Conservation (phyloP, 2,113 vertebrate genomes). For the Peromyscus californicus region DNA sequence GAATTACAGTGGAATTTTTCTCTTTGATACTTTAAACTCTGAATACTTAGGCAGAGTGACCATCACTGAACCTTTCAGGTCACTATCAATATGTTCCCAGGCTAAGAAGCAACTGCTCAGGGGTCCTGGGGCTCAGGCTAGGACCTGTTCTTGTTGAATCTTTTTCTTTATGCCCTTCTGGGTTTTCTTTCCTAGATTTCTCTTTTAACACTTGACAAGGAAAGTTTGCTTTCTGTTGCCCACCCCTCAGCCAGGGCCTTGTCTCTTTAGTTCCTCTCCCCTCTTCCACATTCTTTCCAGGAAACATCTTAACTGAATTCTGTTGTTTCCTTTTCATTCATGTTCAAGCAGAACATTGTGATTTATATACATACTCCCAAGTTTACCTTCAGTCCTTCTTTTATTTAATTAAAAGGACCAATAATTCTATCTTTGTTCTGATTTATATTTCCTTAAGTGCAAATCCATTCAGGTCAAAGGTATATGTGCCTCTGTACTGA, state of each 20-base stretch:
- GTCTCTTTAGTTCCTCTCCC: background rate
- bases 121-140: background rate
- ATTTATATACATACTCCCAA: background rate
- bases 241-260: background rate
- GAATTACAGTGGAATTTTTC: background rate
- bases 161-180: background rate
- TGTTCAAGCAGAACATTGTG: background rate
- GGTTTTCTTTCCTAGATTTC: background rate
- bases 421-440: constrained; percentile 38
- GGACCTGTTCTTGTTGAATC: background rate
- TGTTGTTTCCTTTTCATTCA: constrained; percentile 1
- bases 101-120: background rate
- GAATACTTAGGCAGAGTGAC: background rate
- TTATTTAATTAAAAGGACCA: constrained; percentile 43
- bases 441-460: constrained; percentile 25
- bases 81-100: background rate
- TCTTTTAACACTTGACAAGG: background rate
- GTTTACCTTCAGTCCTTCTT: constrained; percentile 36
- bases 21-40: constrained; percentile 34
- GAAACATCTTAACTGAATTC: background rate
- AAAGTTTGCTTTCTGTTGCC: background rate
- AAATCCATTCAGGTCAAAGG: background rate
- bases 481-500: background rate
- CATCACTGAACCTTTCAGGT: background rate
- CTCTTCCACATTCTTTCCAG: background rate